Evolutionary conservation across 2,888 invertebrate species (phyloP).

Genomic region (Trachelus troglodyta): DNA sequence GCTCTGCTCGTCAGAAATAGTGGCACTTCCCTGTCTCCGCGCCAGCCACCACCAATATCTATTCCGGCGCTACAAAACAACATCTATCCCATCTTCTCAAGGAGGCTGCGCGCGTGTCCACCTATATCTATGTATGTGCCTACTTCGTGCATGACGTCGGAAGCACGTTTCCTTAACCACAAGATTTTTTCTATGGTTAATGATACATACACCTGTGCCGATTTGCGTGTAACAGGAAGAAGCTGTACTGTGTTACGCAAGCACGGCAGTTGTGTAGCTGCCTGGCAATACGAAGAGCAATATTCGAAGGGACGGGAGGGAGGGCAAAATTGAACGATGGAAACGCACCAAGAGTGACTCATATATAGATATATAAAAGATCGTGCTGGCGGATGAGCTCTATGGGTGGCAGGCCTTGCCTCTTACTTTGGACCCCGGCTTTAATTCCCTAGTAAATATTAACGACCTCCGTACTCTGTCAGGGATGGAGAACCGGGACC

Average conservation of each 20-base stretch:
- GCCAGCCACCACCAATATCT: slow-evolving; percentile 70
- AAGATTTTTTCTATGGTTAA: not conserved
- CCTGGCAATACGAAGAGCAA: not conserved
- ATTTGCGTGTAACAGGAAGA: not conserved
- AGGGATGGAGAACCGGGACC: slow-evolving; percentile 13
- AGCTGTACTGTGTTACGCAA: not conserved
- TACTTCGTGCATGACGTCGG: not conserved
- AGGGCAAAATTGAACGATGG: not conserved
- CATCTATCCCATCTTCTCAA: slow-evolving; percentile 58
- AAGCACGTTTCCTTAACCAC: not conserved
- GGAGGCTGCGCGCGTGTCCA: slow-evolving; percentile 18
- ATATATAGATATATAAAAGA: not conserved
- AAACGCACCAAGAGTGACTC: not conserved
- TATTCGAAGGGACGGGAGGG: not conserved
- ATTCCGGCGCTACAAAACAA: slow-evolving; percentile 67
- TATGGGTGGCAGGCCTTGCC: slow-evolving; percentile 9
- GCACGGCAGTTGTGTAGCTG: not conserved
- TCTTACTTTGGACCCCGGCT: slow-evolving; percentile 13
- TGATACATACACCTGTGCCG: not conserved
- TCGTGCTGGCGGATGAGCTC: not conserved
- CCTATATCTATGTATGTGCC: not conserved
- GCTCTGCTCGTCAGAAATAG: slow-evolving; percentile 65
- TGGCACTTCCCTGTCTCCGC: slow-evolving; percentile 64
- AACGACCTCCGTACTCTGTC: slow-evolving; percentile 18
- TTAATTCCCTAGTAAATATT: slow-evolving; percentile 29